Percentiles rank a stretch among this genome's conserved stretches.
These are phyloP conservation scores for Hypsibius dujardini DNA, from an alignment of 1,140 invertebrate genomes.

Conservation along the genomic window DNA sequence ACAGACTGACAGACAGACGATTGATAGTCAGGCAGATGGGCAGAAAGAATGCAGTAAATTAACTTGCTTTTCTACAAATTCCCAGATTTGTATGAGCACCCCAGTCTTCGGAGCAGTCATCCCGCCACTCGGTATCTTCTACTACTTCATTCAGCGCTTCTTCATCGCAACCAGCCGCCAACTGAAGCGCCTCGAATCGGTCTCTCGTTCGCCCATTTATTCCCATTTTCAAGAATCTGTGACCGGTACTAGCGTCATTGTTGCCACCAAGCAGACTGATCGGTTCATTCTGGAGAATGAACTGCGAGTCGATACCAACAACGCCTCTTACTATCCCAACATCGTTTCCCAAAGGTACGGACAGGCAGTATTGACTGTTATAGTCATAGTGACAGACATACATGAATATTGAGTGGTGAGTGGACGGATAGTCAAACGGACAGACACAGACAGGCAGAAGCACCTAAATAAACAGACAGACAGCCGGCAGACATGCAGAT, in stretches of 20 bases:
- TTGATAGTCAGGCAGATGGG: too few species aligned
- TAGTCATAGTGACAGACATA: too few species aligned
- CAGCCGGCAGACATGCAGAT: too few species aligned
- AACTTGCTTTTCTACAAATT: too few species aligned
- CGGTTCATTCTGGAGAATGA: slow-evolving; percentile 22
- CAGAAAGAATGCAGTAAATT: too few species aligned
- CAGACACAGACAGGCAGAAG: too few species aligned
- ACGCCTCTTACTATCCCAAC: slow-evolving; percentile 27
- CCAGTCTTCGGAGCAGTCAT: slow-evolving; percentile 39
- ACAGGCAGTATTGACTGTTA: too few species aligned
- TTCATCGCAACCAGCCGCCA: slow-evolving; percentile 40
- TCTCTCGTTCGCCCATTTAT: slow-evolving; percentile 39
- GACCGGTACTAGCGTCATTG: slow-evolving; percentile 38
- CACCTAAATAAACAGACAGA: too few species aligned
- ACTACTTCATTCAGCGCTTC: slow-evolving; percentile 39
- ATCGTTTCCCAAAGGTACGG: slow-evolving; percentile 25
- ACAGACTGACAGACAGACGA: too few species aligned
- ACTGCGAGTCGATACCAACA: slow-evolving; percentile 22
- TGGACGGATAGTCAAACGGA: too few species aligned
- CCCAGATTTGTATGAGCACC: slow-evolving; percentile 38
- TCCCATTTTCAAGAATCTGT: slow-evolving; percentile 42
- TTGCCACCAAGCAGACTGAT: slow-evolving; percentile 21
- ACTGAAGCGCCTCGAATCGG: slow-evolving; percentile 39
- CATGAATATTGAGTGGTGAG: too few species aligned
- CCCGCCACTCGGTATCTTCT: slow-evolving; percentile 39